A percentile compares a stretch with the other conserved stretches of the same genome.
phyloP scores from a whole-genome alignment of 2,113 vertebrate species.

The Lates calcarifer region DNA sequence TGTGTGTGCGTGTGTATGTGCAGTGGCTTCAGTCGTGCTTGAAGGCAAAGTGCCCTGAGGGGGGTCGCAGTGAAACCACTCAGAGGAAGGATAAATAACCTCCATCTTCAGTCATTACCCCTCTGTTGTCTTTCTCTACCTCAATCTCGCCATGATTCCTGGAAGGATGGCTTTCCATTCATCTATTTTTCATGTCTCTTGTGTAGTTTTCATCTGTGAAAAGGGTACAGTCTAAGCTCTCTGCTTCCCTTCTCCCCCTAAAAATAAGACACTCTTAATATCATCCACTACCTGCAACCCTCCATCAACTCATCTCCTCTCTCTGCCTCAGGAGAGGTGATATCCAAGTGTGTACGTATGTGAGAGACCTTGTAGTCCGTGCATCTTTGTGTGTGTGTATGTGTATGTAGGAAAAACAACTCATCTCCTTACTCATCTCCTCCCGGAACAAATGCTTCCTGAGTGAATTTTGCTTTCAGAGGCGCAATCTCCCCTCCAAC shows the following conservation, averaged over 20 bases:
- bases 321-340: slow-evolving; percentile 56
- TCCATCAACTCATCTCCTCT: slow-evolving; percentile 71
- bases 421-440: slow-evolving; percentile 79
- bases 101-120: slow-evolving; percentile 63
- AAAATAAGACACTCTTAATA: slow-evolving; percentile 74
- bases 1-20: slow-evolving; percentile 24
- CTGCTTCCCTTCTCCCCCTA: slow-evolving; percentile 55
- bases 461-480: slow-evolving; percentile 78
- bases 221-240: slow-evolving; percentile 53
- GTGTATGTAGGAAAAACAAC: slow-evolving; percentile 59
- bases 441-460: slow-evolving; percentile 80
- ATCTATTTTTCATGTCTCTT: slow-evolving; percentile 80
- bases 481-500: slow-evolving; percentile 68
- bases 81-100: slow-evolving; percentile 70
- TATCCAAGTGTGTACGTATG: slow-evolving; percentile 40
- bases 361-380: slow-evolving; percentile 29
- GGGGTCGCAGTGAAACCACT: slow-evolving; percentile 67
- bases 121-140: slow-evolving; percentile 65
- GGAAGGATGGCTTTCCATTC: slow-evolving; percentile 65
- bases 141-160: slow-evolving; percentile 48
- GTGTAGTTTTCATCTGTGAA: slow-evolving; percentile 66
- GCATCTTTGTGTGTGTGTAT: slow-evolving; percentile 16
- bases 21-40: slow-evolving; percentile 20
- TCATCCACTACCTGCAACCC: slow-evolving; percentile 66
- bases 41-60: slow-evolving; percentile 47